Percentiles rank a stretch among this genome's conserved stretches.
Evolutionary conservation across 2,888 invertebrate genomes (phyloP).

Genomic region (Leptopilina syphax): DNA sequence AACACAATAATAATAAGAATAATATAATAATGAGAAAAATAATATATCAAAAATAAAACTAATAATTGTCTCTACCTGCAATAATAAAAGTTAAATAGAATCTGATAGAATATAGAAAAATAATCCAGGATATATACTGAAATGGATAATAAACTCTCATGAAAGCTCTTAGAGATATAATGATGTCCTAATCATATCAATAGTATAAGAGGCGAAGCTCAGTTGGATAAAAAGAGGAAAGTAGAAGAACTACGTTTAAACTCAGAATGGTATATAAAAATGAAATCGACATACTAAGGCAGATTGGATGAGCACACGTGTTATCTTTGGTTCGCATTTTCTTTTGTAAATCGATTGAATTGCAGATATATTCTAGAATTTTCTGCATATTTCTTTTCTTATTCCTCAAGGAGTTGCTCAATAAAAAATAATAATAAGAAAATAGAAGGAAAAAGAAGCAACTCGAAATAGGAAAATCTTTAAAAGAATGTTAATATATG

Average conservation of each 20-base stretch:
- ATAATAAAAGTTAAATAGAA: neutral
- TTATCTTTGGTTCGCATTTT: constrained; percentile 15
- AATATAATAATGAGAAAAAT: too few relatives aligned
- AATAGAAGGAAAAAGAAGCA: neutral
- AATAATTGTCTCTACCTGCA: neutral
- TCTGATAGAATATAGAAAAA: neutral
- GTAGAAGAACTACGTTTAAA: neutral
- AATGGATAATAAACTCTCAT: neutral
- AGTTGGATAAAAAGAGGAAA: neutral
- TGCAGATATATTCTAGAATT: constrained; percentile 5
- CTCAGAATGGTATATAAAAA: constrained; percentile 23
- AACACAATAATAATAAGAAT: neutral
- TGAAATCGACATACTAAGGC: constrained; percentile 1
- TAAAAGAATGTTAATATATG: too few relatives aligned
- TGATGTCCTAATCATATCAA: constrained; percentile 22
- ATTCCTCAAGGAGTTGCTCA: neutral
- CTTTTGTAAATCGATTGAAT: constrained; percentile 29
- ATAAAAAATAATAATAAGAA: neutral
- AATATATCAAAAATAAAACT: too few relatives aligned
- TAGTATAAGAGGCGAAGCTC: neutral
- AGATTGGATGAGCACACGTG: constrained; percentile 1
- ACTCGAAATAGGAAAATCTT: neutral
- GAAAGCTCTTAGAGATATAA: constrained; percentile 13
- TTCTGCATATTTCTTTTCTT: neutral
- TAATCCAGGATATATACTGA: neutral